Evolutionary conservation across 2,888 invertebrate species (phyloP).

Genomic region (Amphipoea lucens): DNA sequence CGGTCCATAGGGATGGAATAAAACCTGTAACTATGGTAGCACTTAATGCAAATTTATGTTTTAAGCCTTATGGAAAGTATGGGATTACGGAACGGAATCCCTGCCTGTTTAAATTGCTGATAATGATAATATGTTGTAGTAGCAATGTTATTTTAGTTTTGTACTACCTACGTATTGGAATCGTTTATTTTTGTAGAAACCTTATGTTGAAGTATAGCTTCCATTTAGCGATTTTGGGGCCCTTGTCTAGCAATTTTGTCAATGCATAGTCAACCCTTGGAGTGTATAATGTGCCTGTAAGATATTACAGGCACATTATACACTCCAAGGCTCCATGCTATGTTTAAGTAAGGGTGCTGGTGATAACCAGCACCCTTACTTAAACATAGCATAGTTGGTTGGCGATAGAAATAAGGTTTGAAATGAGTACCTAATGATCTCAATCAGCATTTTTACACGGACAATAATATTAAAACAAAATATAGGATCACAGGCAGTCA

Average conservation of each 20-base stretch:
- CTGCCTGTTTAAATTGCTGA: conserved; percentile 6
- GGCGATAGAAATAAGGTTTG: not conserved
- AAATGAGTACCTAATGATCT: not conserved
- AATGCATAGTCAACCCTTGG: not conserved
- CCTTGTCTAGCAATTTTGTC: not conserved
- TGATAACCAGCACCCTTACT: not conserved
- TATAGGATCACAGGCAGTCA: not conserved
- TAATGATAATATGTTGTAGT: not conserved
- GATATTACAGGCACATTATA: no score
- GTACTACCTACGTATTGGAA: not conserved
- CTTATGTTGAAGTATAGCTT: not conserved
- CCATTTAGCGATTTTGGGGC: not conserved
- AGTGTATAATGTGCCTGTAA: not conserved
- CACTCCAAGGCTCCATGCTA: no score
- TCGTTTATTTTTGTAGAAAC: not conserved
- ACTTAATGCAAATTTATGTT: conserved; percentile 62
- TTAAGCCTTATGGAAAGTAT: conserved; percentile 38
- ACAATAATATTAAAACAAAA: not conserved
- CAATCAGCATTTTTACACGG: not conserved
- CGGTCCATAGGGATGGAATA: conserved; percentile 69
- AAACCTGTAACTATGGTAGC: conserved; percentile 58
- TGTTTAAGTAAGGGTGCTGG: no score
- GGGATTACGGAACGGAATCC: conserved; percentile 4
- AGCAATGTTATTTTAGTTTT: not conserved
- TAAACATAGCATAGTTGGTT: not conserved